Percentiles rank a stretch among this genome's conserved stretches.
Evolutionary conservation across 2,888 invertebrate genomes (phyloP).

Genomic region (Unio pictorum): DNA sequence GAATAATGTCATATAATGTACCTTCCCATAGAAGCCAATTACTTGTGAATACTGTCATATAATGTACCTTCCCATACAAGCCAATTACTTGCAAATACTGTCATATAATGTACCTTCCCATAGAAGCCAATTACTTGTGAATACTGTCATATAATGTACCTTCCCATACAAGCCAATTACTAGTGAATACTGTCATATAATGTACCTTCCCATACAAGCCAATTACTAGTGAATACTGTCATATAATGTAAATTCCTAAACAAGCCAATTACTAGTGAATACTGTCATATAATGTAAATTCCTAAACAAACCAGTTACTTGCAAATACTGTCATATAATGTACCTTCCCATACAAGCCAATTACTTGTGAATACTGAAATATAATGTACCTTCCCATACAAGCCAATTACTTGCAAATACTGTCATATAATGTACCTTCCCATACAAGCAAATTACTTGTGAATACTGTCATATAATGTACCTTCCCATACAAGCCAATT

Average conservation of each 20-base stretch:
- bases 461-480: conserved; percentile 51
- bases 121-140: neutral
- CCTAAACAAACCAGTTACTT: too few relatives aligned
- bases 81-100: neutral
- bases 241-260: neutral
- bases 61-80: conserved; percentile 76
- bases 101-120: neutral
- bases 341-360: neutral
- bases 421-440: conserved; percentile 75
- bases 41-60: neutral
- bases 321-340: too few relatives aligned
- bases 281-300: neutral
- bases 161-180: conserved; percentile 72
- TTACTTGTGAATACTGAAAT: neutral
- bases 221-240: conserved; percentile 2
- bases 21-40: conserved; percentile 75
- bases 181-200: neutral
- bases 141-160: conserved; percentile 69
- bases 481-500: conserved; percentile 74
- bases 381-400: conserved; percentile 76
- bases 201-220: neutral
- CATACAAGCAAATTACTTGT: neutral
- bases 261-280: conserved; percentile 1
- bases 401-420: neutral
- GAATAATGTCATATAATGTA: conserved; percentile 52